Conservation (phyloP, 2,113 vertebrate species). For the Aptenodytes forsteri region DNA sequence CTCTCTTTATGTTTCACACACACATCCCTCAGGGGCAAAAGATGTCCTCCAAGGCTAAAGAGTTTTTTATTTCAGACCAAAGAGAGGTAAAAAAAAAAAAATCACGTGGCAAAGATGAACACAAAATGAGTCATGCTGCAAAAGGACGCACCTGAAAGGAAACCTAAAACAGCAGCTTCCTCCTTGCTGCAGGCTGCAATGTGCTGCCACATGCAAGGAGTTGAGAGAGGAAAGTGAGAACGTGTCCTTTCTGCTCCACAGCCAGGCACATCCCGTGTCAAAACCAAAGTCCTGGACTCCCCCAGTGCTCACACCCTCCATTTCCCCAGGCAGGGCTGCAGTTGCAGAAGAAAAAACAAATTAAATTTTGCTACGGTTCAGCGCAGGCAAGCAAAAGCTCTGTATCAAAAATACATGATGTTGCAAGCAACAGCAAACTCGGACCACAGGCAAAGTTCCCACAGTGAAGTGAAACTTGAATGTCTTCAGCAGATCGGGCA, state of each 20-base stretch:
- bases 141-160: not conserved
- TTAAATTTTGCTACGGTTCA: not conserved
- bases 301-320: not conserved
- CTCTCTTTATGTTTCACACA: not conserved
- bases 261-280: not conserved
- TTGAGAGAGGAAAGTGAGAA: not conserved
- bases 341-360: not conserved
- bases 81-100: not conserved
- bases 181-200: not conserved
- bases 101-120: not conserved
- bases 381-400: not conserved
- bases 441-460: not conserved
- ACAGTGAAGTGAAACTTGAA: constrained; percentile 24
- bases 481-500: not conserved
- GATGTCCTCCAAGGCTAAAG: not conserved
- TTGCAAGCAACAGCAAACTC: not conserved
- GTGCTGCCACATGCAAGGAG: not conserved
- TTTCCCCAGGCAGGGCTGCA: not conserved
- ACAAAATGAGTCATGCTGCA: not conserved
- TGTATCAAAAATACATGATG: rapidly evolving
- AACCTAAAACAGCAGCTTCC: not conserved
- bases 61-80: not conserved
- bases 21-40: not conserved
- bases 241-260: not conserved
- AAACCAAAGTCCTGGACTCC: not conserved